Conservation (phyloP, 2,113 vertebrate genomes). For the Trematomus loennbergii region DNA sequence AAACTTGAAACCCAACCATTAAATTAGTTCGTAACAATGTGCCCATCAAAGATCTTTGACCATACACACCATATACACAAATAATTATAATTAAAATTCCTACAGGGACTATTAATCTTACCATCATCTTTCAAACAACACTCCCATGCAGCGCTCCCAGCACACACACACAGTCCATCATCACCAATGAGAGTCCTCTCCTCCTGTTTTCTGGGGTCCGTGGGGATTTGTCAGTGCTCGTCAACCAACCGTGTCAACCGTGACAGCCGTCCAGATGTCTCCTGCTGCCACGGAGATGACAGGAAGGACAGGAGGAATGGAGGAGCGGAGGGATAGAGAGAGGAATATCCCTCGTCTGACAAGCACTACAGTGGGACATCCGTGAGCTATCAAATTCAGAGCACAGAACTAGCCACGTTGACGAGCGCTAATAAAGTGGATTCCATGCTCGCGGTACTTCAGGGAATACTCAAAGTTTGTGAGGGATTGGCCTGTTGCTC, state of each 20-base stretch:
- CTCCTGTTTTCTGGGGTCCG: constrained; percentile 74
- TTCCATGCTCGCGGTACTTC: constrained; percentile 55
- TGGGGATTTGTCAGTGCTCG: constrained; percentile 84
- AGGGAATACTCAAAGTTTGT: constrained; percentile 70
- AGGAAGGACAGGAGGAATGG: constrained; percentile 71
- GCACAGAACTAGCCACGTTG: constrained; percentile 69
- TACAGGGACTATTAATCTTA: constrained; percentile 59
- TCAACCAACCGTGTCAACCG: constrained; percentile 84
- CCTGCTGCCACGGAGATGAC: constrained; percentile 77
- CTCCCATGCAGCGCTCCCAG: constrained; percentile 19
- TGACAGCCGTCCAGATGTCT: constrained; percentile 90
- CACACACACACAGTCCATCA: constrained; percentile 64
- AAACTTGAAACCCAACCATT: background rate
- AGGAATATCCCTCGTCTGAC: constrained; percentile 75
- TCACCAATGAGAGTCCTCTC: constrained; percentile 77
- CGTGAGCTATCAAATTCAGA: constrained; percentile 64
- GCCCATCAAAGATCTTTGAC: constrained; percentile 26
- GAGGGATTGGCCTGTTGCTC: constrained; percentile 53
- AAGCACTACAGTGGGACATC: constrained; percentile 69
- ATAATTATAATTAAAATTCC: constrained; percentile 46
- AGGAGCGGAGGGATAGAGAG: constrained; percentile 52
- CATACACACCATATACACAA: background rate
- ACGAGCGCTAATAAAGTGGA: constrained; percentile 77
- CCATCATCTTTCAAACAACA: constrained; percentile 47
- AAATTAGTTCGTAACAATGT: background rate